phyloP scores from a whole-genome alignment of 2,888 invertebrate genomes.

The Hymenopus coronatus region DNA sequence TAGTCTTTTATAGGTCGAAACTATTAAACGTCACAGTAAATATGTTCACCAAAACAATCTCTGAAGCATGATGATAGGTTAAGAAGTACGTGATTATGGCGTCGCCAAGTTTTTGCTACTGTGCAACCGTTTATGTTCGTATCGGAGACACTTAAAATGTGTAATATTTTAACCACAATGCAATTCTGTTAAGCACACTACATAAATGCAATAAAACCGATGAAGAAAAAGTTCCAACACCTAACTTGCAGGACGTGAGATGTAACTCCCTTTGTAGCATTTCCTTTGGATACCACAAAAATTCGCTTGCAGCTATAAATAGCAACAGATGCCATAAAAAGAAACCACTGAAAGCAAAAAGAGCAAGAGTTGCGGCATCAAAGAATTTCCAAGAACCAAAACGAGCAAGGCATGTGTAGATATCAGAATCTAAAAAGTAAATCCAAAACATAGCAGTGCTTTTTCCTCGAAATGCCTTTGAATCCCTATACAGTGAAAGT shows the following conservation, averaged over 20 bases:
- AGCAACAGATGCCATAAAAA: neutral
- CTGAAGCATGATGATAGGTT: too few relatives aligned
- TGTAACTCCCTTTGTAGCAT: neutral
- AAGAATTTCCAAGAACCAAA: neutral
- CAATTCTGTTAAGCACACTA: too few relatives aligned
- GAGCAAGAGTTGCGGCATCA: neutral
- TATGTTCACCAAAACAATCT: too few relatives aligned
- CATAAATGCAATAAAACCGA: too few relatives aligned
- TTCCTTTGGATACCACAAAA: neutral
- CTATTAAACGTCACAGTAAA: too few relatives aligned
- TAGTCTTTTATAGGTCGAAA: too few relatives aligned
- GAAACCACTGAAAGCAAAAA: neutral
- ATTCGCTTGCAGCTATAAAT: neutral
- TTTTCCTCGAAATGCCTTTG: neutral
- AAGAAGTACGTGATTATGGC: too few relatives aligned
- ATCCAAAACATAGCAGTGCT: neutral
- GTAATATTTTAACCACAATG: too few relatives aligned
- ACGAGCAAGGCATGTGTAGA: neutral
- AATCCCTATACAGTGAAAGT: neutral
- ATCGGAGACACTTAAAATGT: too few relatives aligned
- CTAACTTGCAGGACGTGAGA: neutral
- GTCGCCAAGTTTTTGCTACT: too few relatives aligned
- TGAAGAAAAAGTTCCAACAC: too few relatives aligned
- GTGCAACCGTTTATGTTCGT: too few relatives aligned
- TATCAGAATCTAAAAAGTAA: neutral